Evolutionary conservation across 2,113 vertebrate species (phyloP).

Genomic region (Pipra filicauda): DNA sequence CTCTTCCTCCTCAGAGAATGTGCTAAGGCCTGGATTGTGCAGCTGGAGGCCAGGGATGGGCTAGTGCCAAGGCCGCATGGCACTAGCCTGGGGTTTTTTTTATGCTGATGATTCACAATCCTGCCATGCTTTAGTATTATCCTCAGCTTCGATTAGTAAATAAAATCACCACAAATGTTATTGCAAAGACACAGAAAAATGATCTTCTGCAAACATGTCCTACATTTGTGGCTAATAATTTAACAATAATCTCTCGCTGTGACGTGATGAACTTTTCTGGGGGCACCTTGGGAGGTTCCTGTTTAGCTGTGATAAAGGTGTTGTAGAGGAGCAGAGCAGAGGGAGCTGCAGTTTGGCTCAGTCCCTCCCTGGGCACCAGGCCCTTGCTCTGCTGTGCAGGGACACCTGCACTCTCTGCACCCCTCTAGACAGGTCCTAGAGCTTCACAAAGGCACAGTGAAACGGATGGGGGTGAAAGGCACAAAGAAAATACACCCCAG

Average conservation of each 20-base stretch:
- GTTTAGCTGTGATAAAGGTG: background rate
- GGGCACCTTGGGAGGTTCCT: accelerated
- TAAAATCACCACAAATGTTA: background rate
- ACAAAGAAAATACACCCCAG: background rate
- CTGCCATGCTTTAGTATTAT: background rate
- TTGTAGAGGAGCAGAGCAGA: background rate
- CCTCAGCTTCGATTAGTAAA: background rate
- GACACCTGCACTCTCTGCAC: accelerated
- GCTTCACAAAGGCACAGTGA: background rate
- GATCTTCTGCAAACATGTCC: background rate
- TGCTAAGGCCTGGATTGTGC: background rate
- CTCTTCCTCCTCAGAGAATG: background rate
- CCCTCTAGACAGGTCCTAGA: background rate
- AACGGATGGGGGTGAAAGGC: background rate
- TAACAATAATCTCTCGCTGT: no score
- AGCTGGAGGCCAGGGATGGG: background rate
- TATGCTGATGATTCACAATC: background rate
- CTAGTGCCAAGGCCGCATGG: background rate
- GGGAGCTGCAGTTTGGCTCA: accelerated
- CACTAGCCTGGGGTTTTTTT: background rate
- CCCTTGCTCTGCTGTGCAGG: background rate
- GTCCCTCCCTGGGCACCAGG: background rate
- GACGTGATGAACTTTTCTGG: background rate
- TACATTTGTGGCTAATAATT: background rate
- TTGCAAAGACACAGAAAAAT: background rate